Evolutionary conservation across 2,888 invertebrate species (phyloP).

Genomic region (Eristalis pertinax): DNA sequence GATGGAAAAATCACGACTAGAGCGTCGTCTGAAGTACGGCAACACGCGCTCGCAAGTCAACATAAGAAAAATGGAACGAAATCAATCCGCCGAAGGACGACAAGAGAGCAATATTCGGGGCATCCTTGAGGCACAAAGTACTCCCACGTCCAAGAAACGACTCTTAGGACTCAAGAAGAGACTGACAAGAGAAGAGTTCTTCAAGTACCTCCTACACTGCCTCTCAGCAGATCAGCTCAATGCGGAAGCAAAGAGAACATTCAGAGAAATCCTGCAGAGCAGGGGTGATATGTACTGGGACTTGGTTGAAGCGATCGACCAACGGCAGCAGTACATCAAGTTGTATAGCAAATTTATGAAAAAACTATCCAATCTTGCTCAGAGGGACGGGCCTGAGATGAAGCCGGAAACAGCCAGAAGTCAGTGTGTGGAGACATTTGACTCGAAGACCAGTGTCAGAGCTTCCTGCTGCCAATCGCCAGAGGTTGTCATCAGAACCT

Average conservation of each 20-base stretch:
- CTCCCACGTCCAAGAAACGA: background rate
- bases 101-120: background rate
- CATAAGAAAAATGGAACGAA: slow-evolving; percentile 7
- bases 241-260: background rate
- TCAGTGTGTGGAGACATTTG: slow-evolving; percentile 15
- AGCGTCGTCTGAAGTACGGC: slow-evolving; percentile 49
- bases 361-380: slow-evolving; percentile 14
- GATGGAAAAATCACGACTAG: slow-evolving; percentile 13
- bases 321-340: slow-evolving; percentile 26
- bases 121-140: background rate
- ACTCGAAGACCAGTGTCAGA: slow-evolving; percentile 38
- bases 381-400: background rate
- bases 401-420: background rate
- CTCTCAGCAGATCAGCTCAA: slow-evolving; percentile 5
- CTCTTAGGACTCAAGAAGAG: background rate
- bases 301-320: slow-evolving; percentile 30
- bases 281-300: slow-evolving; percentile 47
- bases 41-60: slow-evolving; percentile 35
- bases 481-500: slow-evolving; percentile 43
- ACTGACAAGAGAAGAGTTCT: slow-evolving; percentile 10
- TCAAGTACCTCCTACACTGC: slow-evolving; percentile 19
- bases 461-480: background rate
- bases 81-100: background rate
- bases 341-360: slow-evolving; percentile 10
- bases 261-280: slow-evolving; percentile 27